These are phyloP conservation scores for Anas capensis DNA, from an alignment of 2,797 vertebrate species.

Conservation along the genomic window DNA sequence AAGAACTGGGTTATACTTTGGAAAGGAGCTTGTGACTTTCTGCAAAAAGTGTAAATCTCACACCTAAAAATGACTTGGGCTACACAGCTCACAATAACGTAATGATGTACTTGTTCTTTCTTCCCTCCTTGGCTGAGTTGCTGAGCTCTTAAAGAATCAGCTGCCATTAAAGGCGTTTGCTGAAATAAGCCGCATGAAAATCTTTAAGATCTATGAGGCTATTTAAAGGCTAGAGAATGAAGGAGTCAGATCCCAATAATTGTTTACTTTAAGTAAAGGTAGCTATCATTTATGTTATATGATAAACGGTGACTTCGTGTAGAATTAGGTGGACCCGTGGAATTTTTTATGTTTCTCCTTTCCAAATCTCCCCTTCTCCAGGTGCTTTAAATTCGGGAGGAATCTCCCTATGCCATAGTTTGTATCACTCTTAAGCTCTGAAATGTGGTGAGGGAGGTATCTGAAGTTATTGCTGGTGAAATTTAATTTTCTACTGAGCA, in stretches of 20 bases:
- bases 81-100: accelerated
- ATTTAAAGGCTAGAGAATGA: neutral
- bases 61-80: neutral
- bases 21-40: neutral
- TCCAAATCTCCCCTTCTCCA: neutral
- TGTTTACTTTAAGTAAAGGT: neutral
- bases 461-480: neutral
- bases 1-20: neutral
- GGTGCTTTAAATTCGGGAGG: neutral
- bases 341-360: neutral
- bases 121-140: neutral
- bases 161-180: neutral
- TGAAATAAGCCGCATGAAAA: neutral
- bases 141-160: neutral
- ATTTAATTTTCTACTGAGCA: neutral
- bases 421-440: neutral
- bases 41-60: neutral
- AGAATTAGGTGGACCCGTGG: neutral
- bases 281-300: neutral
- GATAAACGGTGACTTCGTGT: neutral
- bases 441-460: neutral
- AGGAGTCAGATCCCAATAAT: neutral
- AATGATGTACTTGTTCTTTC: neutral
- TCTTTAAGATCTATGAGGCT: neutral
- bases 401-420: neutral